Base-by-base conservation (phyloP, 2,888 invertebrate genomes). In the Athrips mouffetella region DNA sequence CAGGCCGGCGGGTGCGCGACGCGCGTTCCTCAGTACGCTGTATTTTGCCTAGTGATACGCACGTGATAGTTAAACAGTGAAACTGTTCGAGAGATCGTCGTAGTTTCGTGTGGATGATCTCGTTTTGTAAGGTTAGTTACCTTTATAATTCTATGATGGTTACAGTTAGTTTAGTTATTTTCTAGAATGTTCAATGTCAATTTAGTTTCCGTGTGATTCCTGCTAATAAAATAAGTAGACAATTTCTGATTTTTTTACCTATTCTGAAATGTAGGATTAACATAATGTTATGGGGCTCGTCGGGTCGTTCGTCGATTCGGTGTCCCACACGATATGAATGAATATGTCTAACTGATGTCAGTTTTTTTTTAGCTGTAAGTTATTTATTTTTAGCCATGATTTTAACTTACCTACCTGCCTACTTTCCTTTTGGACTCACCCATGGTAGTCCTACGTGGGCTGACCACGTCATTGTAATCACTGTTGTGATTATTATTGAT, bases 21-120 rank as follows among this genome's bases (percentile, higher is more conserved):
- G n/a, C n/a, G n/a, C n/a, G n/a, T n/a, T 46, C 46, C 3, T 27
- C 46, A 46, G 46, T 46, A 46, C 46, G 37, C 46, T 37, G 46
- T 46, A 37, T 46, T 46, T 46, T 35, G 46, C 8, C 37, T 7
- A 41, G 46, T 23, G 46, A 46, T 30, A 7, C 15, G 47, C 20
- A 20, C 35, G 35, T 35, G 10, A 4, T n/a, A 13, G 7, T 2
- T 25, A 10, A 45, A 27, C 35, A 27, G 46, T 37, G 37, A 16
- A 13, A 46, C 35, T 35, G 37, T 46, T 35, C 35, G 25, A 35
- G 35, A 16, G 11, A 13, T 37, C 16, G 29, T 16, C 25, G n/a
- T 18, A 10, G 2, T 23, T 42, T 23, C 21, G 21, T 42, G 2
- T 35, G 35, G 35, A 35, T 15, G 35, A 20, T 35, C 35, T 35